phyloP scores from a whole-genome alignment of 2,888 invertebrate species.

The Branchipolynoe longqiensis region DNA sequence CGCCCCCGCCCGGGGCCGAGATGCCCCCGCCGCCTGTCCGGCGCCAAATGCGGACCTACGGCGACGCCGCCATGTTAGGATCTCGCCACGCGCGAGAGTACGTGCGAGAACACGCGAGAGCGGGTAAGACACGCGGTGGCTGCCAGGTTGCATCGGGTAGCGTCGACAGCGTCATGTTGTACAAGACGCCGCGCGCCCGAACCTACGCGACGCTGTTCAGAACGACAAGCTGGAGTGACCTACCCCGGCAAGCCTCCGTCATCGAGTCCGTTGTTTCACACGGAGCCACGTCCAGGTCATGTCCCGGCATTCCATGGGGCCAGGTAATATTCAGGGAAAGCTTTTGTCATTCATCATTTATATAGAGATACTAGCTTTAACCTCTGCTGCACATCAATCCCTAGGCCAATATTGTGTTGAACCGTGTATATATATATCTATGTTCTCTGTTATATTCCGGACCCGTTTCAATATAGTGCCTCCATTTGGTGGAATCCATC shows the following conservation, averaged over 20 bases:
- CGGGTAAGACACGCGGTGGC: too few species aligned
- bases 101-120: neutral
- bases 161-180: neutral
- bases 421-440: too few species aligned
- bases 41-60: slow-evolving; percentile 3
- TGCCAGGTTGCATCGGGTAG: too few species aligned
- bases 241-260: neutral
- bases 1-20: neutral
- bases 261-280: neutral
- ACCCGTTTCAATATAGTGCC: too few species aligned
- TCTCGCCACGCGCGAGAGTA: neutral
- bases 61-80: neutral
- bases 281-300: slow-evolving; percentile 21
- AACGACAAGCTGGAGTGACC: slow-evolving; percentile 31
- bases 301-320: slow-evolving; percentile 26
- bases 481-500: too few species aligned
- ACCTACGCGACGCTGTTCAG: neutral
- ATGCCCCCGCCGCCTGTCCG: neutral
- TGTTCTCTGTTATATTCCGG: too few species aligned
- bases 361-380: too few species aligned
- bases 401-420: too few species aligned
- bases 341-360: too few species aligned
- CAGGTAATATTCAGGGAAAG: slow-evolving; percentile 1
- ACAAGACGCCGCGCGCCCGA: neutral
- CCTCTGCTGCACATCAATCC: too few species aligned